Evolutionary conservation across 2,797 vertebrate species (phyloP).

Genomic region (Echeneis naucrates): DNA sequence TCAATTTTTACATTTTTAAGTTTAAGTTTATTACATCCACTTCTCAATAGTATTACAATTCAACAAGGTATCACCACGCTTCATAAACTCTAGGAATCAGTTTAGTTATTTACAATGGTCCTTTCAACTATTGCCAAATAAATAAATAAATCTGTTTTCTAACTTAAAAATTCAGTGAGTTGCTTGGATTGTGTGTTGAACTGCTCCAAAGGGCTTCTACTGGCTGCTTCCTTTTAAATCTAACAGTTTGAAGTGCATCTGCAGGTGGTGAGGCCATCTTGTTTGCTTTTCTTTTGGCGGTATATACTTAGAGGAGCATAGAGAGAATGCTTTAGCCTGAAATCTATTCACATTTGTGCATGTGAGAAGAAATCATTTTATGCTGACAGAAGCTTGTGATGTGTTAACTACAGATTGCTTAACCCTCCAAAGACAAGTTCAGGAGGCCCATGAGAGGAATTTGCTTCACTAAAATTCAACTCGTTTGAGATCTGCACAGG

Average conservation of each 20-base stretch:
- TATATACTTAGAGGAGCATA: constrained; percentile 43
- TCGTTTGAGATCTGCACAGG: constrained; percentile 52
- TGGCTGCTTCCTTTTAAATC: constrained; percentile 37
- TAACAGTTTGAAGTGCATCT: constrained; percentile 74
- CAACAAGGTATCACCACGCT: constrained; percentile 45
- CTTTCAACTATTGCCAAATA: constrained; percentile 50
- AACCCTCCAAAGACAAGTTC: constrained; percentile 52
- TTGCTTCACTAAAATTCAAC: constrained; percentile 58
- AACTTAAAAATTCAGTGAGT: constrained; percentile 23
- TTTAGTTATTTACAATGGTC: constrained; percentile 57
- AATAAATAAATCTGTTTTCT: constrained; percentile 19
- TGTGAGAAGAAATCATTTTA: constrained; percentile 49
- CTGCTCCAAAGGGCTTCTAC: constrained; percentile 33
- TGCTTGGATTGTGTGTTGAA: constrained; percentile 22
- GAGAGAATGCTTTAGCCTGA: constrained; percentile 46
- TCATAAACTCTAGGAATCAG: constrained; percentile 44
- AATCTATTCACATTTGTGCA: constrained; percentile 61
- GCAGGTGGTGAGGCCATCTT: constrained; percentile 72
- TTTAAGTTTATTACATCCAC: constrained; percentile 39
- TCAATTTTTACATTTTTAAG: constrained; percentile 22
- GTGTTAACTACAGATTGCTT: constrained; percentile 62
- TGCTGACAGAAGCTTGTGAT: constrained; percentile 54
- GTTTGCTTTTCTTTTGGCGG: constrained; percentile 52
- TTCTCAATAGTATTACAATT: constrained; percentile 35
- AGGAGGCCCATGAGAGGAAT: constrained; percentile 45